Conservation (phyloP, 2,113 vertebrate genomes). For the Ceratotherium simum region DNA sequence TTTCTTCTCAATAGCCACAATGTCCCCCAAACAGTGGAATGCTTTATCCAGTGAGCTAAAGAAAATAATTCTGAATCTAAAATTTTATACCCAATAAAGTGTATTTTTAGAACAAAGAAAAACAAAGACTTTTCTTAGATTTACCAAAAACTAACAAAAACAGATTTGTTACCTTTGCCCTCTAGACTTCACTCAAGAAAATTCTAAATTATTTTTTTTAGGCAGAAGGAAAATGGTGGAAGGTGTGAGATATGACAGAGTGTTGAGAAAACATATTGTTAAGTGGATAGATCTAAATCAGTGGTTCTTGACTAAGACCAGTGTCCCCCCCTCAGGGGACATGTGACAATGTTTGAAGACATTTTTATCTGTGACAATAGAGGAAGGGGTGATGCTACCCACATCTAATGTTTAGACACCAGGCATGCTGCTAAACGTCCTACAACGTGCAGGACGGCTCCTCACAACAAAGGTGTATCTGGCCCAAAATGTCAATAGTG, state of each 20-base stretch:
- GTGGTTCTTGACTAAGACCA: neutral
- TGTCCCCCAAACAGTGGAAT: neutral
- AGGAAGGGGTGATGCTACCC: no score
- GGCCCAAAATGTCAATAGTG: neutral
- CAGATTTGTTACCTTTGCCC: neutral
- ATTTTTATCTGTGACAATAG: neutral
- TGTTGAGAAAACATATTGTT: neutral
- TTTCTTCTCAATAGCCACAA: neutral
- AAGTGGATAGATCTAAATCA: neutral
- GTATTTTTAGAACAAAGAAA: neutral
- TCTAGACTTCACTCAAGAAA: neutral
- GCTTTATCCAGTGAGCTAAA: neutral
- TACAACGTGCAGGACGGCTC: rapidly evolving
- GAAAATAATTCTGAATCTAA: neutral
- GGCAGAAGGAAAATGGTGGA: neutral
- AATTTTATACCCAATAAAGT: neutral
- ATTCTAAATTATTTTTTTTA: neutral
- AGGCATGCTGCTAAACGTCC: neutral
- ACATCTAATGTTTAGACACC: neutral
- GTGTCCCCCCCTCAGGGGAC: neutral
- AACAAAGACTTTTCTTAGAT: neutral
- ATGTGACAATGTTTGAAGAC: neutral
- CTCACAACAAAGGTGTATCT: neutral
- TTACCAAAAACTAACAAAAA: neutral
- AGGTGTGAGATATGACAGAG: neutral